Evolutionary conservation across 2,113 vertebrate species (phyloP), one percentile per base, ranked within the genome.

Genomic region (Neolamprologus toae): DNA sequence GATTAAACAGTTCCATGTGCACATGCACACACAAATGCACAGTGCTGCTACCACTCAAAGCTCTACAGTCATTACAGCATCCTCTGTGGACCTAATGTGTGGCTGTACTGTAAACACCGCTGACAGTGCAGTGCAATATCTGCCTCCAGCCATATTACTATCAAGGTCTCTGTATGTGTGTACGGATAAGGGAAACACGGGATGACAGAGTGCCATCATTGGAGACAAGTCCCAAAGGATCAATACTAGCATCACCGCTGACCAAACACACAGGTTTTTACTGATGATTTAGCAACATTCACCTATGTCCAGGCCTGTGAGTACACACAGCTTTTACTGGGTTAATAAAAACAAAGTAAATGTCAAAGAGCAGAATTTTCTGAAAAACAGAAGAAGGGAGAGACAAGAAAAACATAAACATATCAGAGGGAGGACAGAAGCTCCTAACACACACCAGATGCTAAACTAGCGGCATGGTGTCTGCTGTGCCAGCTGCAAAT

Each of bases 41-140:
- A 31, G 13, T 19, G 21, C 17, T 8, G 14, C 35, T 53, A 68
- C 68, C 55, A 85, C 19, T 80, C 17, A 82, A 33, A 71, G 17
- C 78, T 31, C n/a, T 31, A 33, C 37, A 79, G 82, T 80, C 68
- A 87, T 89, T 90, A 88, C 7, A 47, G 31, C 54, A 59, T 42
- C 21, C 90, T 90, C 83, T 73, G 80, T 54, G 90, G 91, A 84
- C 51, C 23, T 78, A 54, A 86, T 86, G 82, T 85, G 82, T 87
- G 81, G 40, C 80, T 31, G 78, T 81, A 81, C 80, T 31, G 80
- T 83, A 85, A 93, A 91, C 61, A 93, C 63, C 79, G 83, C 81
- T 82, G 80, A 93, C 83, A 91, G 85, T 86, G 90, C 88, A 81
- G 40, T 71, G 55, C 71, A 84, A 89, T 76, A 90, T 87, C 61